Conservation (phyloP, 2,888 invertebrate species). For the Bombylius major region DNA sequence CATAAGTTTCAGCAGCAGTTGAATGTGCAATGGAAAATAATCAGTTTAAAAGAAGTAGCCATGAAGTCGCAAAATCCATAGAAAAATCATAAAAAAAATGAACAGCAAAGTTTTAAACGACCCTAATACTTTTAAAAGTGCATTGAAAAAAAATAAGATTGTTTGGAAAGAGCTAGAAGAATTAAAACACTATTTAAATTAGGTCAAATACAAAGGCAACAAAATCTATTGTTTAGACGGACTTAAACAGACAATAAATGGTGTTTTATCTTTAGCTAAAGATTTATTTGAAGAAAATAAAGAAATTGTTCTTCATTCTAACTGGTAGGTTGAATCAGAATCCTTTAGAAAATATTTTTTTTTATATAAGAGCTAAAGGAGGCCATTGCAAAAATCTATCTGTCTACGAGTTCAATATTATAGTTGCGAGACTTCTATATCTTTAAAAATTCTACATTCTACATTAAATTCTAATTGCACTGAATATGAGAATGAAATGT, state of each 20-base stretch:
- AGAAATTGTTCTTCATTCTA: background rate
- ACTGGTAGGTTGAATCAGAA: background rate
- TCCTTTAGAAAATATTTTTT: background rate
- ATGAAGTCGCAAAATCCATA: slow-evolving; percentile 1
- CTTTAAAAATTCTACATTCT: slow-evolving; percentile 1
- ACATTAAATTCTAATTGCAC: slow-evolving; percentile 1
- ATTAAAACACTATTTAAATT: no score
- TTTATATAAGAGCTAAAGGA: background rate
- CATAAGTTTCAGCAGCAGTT: slow-evolving; percentile 8
- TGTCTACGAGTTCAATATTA: background rate
- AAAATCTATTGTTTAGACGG: no score
- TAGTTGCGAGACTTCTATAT: slow-evolving; percentile 1
- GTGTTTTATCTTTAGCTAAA: no score
- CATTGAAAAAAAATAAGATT: slow-evolving; percentile 1
- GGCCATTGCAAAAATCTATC: background rate
- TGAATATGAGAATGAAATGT: slow-evolving; percentile 1
- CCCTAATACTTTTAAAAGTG: slow-evolving; percentile 2
- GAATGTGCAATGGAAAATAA: background rate
- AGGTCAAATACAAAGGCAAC: no score
- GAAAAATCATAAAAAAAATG: slow-evolving; percentile 3
- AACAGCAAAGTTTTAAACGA: slow-evolving; percentile 1
- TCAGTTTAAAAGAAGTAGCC: slow-evolving; percentile 2
- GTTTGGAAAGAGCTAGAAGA: background rate
- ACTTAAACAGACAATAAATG: no score
- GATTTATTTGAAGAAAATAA: no score